A percentile compares a stretch with the other conserved stretches of the same genome.
Conservation (phyloP, 64 coral and sea anemone species). For the Stylophora pistillata region DNA sequence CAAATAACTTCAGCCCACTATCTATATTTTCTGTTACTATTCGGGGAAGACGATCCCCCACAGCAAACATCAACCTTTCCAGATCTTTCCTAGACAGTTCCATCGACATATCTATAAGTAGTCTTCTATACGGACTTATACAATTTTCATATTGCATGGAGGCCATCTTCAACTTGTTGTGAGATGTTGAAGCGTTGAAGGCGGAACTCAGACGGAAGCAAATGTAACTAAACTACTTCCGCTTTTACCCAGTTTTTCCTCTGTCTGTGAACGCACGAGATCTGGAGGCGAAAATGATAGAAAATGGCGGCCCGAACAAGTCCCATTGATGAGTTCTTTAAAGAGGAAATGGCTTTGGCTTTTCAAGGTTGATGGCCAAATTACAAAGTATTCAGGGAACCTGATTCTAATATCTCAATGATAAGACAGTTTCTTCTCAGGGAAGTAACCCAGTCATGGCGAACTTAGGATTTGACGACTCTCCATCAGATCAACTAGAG, state of each 20-base stretch:
- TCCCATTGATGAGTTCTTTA: no score
- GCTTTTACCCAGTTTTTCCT: background rate
- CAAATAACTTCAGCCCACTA: constrained; percentile 1
- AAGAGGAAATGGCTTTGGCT: background rate
- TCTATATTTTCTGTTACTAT: background rate
- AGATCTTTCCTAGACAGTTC: background rate
- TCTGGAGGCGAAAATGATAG: background rate
- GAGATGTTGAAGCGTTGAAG: background rate
- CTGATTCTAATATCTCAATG: no score
- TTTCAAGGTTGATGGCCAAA: background rate
- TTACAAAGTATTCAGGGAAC: background rate
- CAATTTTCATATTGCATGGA: background rate
- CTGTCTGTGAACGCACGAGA: background rate
- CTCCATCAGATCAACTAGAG: constrained; percentile 69
- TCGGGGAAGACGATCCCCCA: background rate
- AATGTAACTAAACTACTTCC: background rate
- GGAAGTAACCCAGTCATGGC: background rate
- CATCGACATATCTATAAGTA: background rate
- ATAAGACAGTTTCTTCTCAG: no score
- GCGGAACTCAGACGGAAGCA: no score
- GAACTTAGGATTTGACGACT: constrained; percentile 60
- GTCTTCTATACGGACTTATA: constrained; percentile 14
- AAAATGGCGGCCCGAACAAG: background rate
- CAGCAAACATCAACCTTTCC: constrained; percentile 1
- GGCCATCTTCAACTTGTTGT: background rate